These are phyloP conservation scores for Oncorhynchus mykiss DNA, from an alignment of 2,113 vertebrate genomes.

Conservation along the genomic window DNA sequence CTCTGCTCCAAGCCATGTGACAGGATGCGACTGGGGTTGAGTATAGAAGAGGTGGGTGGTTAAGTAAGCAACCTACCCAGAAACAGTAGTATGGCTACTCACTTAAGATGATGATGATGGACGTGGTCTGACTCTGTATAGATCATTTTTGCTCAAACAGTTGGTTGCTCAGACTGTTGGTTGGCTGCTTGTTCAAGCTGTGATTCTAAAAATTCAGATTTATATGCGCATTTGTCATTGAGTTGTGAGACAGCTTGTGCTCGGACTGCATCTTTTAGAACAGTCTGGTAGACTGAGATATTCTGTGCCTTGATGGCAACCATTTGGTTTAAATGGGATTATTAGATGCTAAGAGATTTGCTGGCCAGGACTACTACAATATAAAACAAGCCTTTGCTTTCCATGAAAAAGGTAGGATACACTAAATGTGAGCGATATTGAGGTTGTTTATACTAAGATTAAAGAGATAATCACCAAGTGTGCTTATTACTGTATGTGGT, in stretches of 20 bases:
- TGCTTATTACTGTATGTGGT: background rate
- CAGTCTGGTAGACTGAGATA: background rate
- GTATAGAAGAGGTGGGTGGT: too few species aligned
- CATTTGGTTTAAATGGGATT: conserved; percentile 58
- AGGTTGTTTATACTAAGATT: background rate
- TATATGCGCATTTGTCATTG: background rate
- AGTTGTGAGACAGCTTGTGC: background rate
- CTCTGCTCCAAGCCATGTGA: too few species aligned
- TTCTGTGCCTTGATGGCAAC: conserved; percentile 32
- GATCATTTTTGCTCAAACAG: too few species aligned
- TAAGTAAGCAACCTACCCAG: too few species aligned
- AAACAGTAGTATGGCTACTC: too few species aligned
- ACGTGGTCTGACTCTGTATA: too few species aligned
- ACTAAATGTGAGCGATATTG: background rate
- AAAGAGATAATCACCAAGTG: background rate
- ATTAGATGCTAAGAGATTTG: conserved; percentile 66
- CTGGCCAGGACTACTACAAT: conserved; percentile 48
- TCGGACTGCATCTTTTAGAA: background rate
- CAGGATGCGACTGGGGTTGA: too few species aligned
- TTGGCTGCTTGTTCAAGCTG: too few species aligned
- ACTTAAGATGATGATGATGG: too few species aligned
- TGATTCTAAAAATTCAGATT: too few species aligned
- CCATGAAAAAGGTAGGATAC: too few species aligned
- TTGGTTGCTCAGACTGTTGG: too few species aligned
- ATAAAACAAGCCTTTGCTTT: conserved; percentile 16